Base-by-base conservation (phyloP, 2,797 vertebrate genomes). In the Cossypha heuglini region DNA sequence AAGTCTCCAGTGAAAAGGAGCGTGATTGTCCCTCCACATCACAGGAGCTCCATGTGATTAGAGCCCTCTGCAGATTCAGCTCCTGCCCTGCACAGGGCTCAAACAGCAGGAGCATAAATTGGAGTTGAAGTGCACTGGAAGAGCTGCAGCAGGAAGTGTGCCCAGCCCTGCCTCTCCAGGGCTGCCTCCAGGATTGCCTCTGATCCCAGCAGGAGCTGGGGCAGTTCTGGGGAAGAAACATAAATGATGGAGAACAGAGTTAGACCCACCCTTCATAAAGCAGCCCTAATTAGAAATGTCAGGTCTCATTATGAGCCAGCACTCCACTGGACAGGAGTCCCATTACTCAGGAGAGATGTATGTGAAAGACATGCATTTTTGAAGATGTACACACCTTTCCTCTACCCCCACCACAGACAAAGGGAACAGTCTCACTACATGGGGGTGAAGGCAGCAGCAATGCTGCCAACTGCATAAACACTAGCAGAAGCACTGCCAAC, bases 51-150 rank as follows among this genome's bases (percentile, higher is more conserved):
- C 2, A 0, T 5, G 33, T 94, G 95, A 91, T 90, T 64, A 76
- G 76, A 83, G 62, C 28, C 72, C 92, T 94, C 93, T 73, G 86
- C 77, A 97, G 91, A 93, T 19, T 49, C 79, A 79, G 71, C 49
- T 77, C 63, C 25, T 54, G 84, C 54, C 26, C 85, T 62, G 82
- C 78, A n/a, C 37, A 75, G 76, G 92, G 63, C 87, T 96, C 95
- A 96, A 91, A 84, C 95, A 94, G 95, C 94, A 69, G 93, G 91
- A 83, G 75, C 11, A 4, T 42, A 86, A 93, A 96, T 90, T 1
- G 0, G 38, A 76, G 33, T 2, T 72, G 90, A 94, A 93, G 28
- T 29, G 43, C n/a, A 11, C 48, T 61, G 79, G 75, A 64, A 86
- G 28, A 69, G 76, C 51, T 86, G 38, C 33, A 62, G 31, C 8